These are phyloP conservation scores for Rhinoptilus africanus DNA, from an alignment of 2,113 vertebrate genomes.

Conservation along the genomic window DNA sequence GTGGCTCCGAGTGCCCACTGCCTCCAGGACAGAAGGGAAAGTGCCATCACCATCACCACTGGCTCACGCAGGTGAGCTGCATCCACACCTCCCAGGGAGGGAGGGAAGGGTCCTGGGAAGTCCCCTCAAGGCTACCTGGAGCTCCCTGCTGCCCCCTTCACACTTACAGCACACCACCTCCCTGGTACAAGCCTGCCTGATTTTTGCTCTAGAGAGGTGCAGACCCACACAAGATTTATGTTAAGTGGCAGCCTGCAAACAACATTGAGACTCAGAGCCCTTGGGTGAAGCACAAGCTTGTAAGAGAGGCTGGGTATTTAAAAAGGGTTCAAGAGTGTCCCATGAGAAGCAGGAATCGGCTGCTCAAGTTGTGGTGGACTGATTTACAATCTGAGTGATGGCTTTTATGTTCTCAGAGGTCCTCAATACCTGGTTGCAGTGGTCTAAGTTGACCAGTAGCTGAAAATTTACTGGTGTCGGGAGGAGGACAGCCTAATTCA, in stretches of 20 bases:
- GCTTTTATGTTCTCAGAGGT: background rate
- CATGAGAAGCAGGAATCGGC: background rate
- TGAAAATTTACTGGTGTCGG: background rate
- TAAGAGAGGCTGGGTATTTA: background rate
- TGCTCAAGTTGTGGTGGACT: background rate
- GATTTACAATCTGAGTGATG: background rate
- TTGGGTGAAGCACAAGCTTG: background rate
- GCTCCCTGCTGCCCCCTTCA: background rate
- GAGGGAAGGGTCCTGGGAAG: background rate
- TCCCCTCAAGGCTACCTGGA: background rate
- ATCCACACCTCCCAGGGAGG: background rate
- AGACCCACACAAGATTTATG: background rate
- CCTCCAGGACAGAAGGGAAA: background rate
- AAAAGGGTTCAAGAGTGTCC: background rate
- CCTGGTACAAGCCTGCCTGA: background rate
- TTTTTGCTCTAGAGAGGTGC: background rate
- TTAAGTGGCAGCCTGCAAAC: background rate
- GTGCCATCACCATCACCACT: background rate
- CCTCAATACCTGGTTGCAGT: background rate
- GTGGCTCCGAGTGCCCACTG: background rate
- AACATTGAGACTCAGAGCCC: background rate
- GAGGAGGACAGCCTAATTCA: background rate
- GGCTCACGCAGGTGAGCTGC: background rate
- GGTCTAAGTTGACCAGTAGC: background rate
- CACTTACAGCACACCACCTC: background rate